Base-by-base conservation (phyloP, 1,140 invertebrate genomes). In the Nasonia longicornis region DNA sequence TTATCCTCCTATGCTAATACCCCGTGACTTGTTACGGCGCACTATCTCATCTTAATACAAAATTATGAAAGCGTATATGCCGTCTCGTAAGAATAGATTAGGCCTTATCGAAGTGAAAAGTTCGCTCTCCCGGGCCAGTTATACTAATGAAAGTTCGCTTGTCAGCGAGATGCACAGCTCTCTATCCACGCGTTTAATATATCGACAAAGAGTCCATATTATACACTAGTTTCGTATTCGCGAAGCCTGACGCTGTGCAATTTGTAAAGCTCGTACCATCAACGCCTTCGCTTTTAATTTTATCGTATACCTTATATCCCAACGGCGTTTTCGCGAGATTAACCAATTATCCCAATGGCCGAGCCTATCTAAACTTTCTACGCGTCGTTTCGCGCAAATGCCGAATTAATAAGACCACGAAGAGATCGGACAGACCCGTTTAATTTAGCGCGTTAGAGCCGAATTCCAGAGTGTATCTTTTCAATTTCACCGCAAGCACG, bases 11-110 rank as follows among this genome's bases (percentile, higher is more conserved):
- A 58, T 58, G 52, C 52, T 58, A 58, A 58, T 58, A 20, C 52
- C 20, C 16, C 20, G 14, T n/a, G 52, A n/a, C 52, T 58, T n/a
- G 14, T 58, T 20, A 58, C 20, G 52, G 52, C 52, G 52, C 52
- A 58, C 52, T 58, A 58, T 58, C 52, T 58, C 52, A 58, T 58
- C 52, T 58, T 58, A 58, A 58, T 58, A 58, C 52, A 58, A 58
- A 58, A 58, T 58, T 58, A 58, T 58, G 52, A 58, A 58, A 58
- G 52, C 16, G 16, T n/a, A 58, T 26, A 26, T 26, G 26, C 20
- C 3, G 52, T 58, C 52, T 58, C 52, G 52, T 7, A n/a, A 58
- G 52, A 58, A n/a, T n/a, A 58, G 52, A 20, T 52, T 52, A 52
- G 16, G 20, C 52, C 52, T 20, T n/a, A 20, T 58, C 52, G 52